These are phyloP conservation scores for Orchestia grillus DNA, from an alignment of 1,140 invertebrate genomes.

Conservation along the genomic window DNA sequence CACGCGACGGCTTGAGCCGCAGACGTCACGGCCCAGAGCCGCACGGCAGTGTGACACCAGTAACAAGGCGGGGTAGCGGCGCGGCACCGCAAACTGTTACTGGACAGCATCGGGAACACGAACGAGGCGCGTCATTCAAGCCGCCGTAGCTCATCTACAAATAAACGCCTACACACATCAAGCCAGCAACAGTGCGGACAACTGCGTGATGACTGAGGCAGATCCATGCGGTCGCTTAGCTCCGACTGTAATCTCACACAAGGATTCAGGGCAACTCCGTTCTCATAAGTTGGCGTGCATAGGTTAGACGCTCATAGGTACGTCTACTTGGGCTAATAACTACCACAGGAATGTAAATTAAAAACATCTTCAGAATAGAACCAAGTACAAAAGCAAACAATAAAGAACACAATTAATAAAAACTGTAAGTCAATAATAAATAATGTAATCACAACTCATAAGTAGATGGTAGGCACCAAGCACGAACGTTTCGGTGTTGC, in stretches of 20 bases:
- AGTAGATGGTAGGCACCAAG: too few species aligned
- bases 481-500: too few species aligned
- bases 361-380: too few species aligned
- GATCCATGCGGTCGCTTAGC: neutral
- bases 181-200: too few species aligned
- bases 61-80: constrained; percentile 24
- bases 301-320: neutral
- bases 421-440: too few species aligned
- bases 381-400: too few species aligned
- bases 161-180: neutral
- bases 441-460: too few species aligned
- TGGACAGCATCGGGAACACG: neutral
- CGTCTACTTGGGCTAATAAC: too few species aligned
- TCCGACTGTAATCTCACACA: neutral
- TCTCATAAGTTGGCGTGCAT: neutral
- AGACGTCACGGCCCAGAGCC: neutral
- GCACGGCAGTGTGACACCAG: neutral
- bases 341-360: too few species aligned
- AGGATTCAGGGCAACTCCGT: neutral
- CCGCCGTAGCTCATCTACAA: neutral
- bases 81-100: constrained; percentile 49
- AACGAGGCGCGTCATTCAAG: neutral
- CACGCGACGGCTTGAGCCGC: neutral
- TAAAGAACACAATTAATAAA: too few species aligned
- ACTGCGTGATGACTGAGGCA: too few species aligned